Evolutionary conservation across 2,113 vertebrate genomes (phyloP).

Genomic region (Sisor rabdophorus): DNA sequence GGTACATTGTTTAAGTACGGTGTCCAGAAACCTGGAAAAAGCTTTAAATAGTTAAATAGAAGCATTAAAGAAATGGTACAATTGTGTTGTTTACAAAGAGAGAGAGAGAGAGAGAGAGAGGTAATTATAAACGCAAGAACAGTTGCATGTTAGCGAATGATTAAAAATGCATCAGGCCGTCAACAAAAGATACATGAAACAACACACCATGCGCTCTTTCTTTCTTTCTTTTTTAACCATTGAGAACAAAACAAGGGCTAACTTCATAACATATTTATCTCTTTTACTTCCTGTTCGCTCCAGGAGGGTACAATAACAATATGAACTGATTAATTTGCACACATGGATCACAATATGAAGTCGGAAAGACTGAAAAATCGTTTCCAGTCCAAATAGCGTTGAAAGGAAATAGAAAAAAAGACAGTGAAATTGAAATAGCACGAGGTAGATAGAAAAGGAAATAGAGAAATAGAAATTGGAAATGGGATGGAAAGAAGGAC

Average conservation of each 20-base stretch:
- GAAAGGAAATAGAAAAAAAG: constrained; percentile 18
- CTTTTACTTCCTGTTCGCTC: constrained; percentile 42
- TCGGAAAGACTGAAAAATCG: constrained; percentile 40
- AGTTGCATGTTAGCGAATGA: constrained; percentile 59
- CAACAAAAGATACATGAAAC: constrained; percentile 58
- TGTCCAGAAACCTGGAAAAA: background rate
- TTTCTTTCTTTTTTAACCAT: constrained; percentile 35
- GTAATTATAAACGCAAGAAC: constrained; percentile 51
- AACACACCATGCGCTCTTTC: constrained; percentile 55
- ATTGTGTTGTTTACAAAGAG: background rate
- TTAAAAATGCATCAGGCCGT: constrained; percentile 72
- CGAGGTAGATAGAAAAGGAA: constrained; percentile 29
- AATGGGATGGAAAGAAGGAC: constrained; percentile 37
- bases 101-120: constrained; percentile 5
- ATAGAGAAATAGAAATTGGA: constrained; percentile 28
- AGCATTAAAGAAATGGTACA: background rate
- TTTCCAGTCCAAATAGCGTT: constrained; percentile 46
- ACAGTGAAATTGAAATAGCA: constrained; percentile 26
- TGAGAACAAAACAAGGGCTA: constrained; percentile 59
- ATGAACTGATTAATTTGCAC: constrained; percentile 50
- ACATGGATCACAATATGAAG: constrained; percentile 46
- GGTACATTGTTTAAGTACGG: background rate
- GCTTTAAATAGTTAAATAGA: background rate
- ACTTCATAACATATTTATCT: constrained; percentile 61
- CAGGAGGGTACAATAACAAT: constrained; percentile 45